These are phyloP conservation scores for Drepanosiphum platanoidis DNA, from an alignment of 2,888 invertebrate species.

Conservation along the genomic window DNA sequence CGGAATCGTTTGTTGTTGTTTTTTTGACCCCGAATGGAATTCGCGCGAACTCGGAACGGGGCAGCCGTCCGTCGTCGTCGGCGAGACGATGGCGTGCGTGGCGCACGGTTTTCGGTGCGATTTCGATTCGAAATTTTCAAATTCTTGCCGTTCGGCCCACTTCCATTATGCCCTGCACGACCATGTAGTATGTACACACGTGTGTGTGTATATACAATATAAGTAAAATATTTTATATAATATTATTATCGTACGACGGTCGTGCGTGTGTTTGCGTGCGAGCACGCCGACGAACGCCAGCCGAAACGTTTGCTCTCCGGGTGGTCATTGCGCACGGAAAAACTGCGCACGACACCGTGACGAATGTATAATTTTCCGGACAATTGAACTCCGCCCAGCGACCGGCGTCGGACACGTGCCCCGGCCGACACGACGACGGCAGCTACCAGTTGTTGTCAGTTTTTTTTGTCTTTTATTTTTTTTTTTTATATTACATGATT, in stretches of 20 bases:
- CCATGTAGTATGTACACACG: no score
- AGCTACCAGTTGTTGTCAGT: slow-evolving; percentile 5
- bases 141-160: no score
- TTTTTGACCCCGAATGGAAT: no score
- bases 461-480: neutral
- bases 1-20: no score
- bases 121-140: no score
- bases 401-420: neutral
- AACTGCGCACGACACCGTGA: slow-evolving; percentile 56
- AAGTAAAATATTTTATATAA: no score
- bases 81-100: no score
- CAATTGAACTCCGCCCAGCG: slow-evolving; percentile 54
- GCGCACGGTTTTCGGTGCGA: no score
- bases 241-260: no score
- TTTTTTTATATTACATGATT: neutral
- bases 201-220: neutral
- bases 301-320: slow-evolving; percentile 33
- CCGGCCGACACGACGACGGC: neutral
- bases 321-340: slow-evolving; percentile 55
- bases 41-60: no score
- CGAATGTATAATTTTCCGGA: slow-evolving; percentile 60
- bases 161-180: no score
- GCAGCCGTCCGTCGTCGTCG: no score
- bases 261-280: neutral
- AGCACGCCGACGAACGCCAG: slow-evolving; percentile 6